Conservation (phyloP, 2,797 vertebrate genomes). For the Ibycter americanus region DNA sequence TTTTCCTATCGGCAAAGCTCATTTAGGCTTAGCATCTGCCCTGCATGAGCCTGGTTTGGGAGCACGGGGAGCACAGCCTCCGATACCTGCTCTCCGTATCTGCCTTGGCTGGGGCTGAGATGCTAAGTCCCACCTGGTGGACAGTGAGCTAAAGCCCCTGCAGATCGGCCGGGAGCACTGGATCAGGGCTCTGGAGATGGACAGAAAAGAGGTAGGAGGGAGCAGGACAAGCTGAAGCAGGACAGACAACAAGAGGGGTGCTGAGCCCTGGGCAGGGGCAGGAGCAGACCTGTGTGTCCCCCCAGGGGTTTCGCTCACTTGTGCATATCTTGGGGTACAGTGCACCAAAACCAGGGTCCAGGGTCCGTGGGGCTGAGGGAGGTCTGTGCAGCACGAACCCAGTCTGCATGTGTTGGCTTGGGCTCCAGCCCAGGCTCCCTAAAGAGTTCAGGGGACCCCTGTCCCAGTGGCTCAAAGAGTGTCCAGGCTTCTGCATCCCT, state of each 20-base stretch:
- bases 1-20: neutral
- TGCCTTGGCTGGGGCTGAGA: constrained; percentile 2
- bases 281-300: neutral
- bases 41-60: neutral
- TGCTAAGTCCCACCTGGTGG: neutral
- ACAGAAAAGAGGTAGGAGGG: neutral
- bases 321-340: neutral
- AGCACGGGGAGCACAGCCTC: neutral
- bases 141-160: neutral
- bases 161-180: neutral
- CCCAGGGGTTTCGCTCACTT: neutral
- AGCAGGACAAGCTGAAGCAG: neutral
- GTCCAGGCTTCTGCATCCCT: neutral
- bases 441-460: neutral
- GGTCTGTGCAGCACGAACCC: neutral
- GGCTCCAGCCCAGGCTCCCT: neutral
- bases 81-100: neutral
- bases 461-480: accelerated
- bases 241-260: neutral
- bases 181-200: neutral
- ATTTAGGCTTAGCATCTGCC: constrained; percentile 16
- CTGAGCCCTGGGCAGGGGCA: neutral
- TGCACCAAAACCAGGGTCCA: neutral
- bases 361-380: neutral
- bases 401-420: neutral